Conservation (phyloP, 2,113 vertebrate genomes). For the Myrmecophaga tridactyla region DNA sequence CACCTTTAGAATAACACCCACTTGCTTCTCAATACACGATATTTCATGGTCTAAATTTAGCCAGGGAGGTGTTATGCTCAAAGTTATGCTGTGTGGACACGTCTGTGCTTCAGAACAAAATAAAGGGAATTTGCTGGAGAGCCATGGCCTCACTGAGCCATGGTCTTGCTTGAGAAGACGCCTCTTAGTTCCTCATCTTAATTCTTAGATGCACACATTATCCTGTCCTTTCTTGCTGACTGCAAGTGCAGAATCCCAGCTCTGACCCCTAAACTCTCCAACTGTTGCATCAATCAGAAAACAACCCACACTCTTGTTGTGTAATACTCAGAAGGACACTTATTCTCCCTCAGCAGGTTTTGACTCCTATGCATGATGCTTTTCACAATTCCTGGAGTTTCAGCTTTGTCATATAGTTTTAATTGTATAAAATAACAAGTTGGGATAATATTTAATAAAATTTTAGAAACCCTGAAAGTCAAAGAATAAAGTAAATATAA, state of each 20-base stretch:
- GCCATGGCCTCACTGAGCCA: accelerated
- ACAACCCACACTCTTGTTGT: accelerated
- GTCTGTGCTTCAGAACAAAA: too few relatives aligned
- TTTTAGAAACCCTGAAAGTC: neutral
- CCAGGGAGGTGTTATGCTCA: accelerated
- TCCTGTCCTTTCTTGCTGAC: neutral
- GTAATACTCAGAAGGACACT: accelerated
- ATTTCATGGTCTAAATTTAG: neutral
- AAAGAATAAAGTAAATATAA: neutral
- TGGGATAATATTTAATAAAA: neutral
- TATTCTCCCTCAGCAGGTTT: neutral
- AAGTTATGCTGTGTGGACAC: accelerated
- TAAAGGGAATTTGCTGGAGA: neutral
- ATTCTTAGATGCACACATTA: too few relatives aligned
- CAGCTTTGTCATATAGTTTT: too few relatives aligned
- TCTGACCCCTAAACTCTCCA: accelerated
- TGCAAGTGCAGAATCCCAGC: accelerated
- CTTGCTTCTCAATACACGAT: neutral
- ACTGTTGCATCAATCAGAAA: accelerated
- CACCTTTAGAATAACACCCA: accelerated
- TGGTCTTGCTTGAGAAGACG: accelerated
- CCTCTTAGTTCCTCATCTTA: neutral
- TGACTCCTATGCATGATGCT: too few relatives aligned
- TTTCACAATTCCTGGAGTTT: neutral
- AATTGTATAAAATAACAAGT: neutral